Percentiles rank a stretch among this genome's conserved stretches.
Conservation (phyloP, 2,888 invertebrate species). For the Andrena trimmerana region DNA sequence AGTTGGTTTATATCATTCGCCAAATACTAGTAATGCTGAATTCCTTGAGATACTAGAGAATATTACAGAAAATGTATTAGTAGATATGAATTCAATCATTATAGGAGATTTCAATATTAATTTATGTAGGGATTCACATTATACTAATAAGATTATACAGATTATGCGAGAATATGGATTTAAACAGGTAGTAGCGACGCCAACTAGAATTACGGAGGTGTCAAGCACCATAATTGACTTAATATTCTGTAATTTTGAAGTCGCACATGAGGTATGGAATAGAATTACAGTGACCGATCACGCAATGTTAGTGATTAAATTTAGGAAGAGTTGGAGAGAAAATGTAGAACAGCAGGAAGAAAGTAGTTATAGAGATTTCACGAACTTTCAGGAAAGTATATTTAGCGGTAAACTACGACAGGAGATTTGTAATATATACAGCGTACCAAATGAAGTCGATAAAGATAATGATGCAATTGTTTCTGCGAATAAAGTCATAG, state of each 20-base stretch:
- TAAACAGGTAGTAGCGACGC: neutral
- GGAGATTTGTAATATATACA: neutral
- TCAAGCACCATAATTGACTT: conserved; percentile 4
- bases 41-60: neutral
- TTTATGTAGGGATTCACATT: neutral
- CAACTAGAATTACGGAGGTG: neutral
- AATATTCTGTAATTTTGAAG: neutral
- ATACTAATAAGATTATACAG: neutral
- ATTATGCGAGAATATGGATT: neutral
- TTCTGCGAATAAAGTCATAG: neutral
- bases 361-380: neutral
- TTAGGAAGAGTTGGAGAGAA: neutral
- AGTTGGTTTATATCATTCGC: neutral
- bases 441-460: neutral
- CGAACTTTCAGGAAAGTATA: neutral
- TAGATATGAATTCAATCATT: neutral
- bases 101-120: conserved; percentile 1
- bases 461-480: neutral
- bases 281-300: neutral
- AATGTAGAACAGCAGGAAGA: neutral
- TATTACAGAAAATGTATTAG: neutral
- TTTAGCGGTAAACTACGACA: neutral
- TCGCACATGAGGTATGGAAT: neutral
- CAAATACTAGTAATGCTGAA: neutral
- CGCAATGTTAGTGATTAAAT: neutral